phyloP scores from a whole-genome alignment of 2,888 invertebrate genomes.

The Halictus quadricinctus region DNA sequence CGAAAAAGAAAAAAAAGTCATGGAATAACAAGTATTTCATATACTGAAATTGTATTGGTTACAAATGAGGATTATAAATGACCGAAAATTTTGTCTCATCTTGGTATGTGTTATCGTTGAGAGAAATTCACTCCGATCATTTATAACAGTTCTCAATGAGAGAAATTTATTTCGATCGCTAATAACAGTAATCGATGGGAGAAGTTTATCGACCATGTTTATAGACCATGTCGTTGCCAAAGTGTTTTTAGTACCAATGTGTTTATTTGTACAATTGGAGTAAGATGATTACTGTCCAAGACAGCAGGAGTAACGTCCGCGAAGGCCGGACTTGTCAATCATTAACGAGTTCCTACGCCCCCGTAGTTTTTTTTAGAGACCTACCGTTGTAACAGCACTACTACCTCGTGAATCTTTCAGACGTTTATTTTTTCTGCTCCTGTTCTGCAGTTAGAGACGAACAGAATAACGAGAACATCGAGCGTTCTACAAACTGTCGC shows the following conservation, averaged over 20 bases:
- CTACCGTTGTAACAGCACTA: background rate
- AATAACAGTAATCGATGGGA: too few species aligned
- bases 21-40: too few species aligned
- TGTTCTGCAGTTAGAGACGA: constrained; percentile 23
- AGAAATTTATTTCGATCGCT: too few species aligned
- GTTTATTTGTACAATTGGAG: background rate
- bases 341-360: background rate
- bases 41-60: too few species aligned
- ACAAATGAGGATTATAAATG: too few species aligned
- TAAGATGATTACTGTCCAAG: background rate
- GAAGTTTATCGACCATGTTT: too few species aligned
- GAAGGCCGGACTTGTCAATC: background rate
- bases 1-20: too few species aligned
- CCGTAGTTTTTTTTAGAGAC: background rate
- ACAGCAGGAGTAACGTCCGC: background rate
- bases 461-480: constrained; percentile 25
- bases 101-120: too few species aligned
- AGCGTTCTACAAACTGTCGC: background rate
- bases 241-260: background rate
- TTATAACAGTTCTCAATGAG: too few species aligned
- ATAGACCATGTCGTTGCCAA: background rate
- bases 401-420: constrained; percentile 36
- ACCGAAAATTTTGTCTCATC: too few species aligned
- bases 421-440: background rate
- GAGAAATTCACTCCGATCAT: too few species aligned